phyloP scores from a whole-genome alignment of 2,797 vertebrate genomes.

The Argya squamiceps region DNA sequence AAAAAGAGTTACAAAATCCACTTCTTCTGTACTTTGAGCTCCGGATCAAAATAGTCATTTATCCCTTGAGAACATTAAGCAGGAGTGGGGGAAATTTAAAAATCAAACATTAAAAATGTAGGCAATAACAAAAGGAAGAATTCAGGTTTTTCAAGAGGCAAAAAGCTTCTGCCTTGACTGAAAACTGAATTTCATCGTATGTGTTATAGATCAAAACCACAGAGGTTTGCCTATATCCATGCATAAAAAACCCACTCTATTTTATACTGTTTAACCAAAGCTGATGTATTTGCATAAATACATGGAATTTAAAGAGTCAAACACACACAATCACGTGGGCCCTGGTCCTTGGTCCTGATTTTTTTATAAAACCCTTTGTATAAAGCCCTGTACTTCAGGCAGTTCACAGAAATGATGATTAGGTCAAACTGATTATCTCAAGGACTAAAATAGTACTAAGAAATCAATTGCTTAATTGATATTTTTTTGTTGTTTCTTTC shows the following conservation, averaged over 20 bases:
- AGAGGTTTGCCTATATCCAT: not conserved
- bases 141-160: not conserved
- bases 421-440: not conserved
- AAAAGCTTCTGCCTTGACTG: not conserved
- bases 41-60: not conserved
- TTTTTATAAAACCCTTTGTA: not conserved
- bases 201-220: not conserved
- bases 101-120: not conserved
- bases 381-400: fast-evolving
- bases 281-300: not conserved
- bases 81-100: fast-evolving
- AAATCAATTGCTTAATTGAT: not conserved
- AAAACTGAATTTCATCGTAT: not conserved
- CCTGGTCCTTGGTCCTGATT: fast-evolving
- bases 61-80: not conserved
- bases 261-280: not conserved
- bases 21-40: not conserved
- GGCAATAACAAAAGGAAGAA: not conserved
- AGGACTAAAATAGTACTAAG: not conserved
- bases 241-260: not conserved
- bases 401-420: not conserved
- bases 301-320: not conserved
- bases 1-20: not conserved
- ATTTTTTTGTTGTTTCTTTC: too few relatives aligned
- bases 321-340: not conserved